Conservation (phyloP, 1,140 invertebrate species). For the Eurytemora carolleeae region DNA sequence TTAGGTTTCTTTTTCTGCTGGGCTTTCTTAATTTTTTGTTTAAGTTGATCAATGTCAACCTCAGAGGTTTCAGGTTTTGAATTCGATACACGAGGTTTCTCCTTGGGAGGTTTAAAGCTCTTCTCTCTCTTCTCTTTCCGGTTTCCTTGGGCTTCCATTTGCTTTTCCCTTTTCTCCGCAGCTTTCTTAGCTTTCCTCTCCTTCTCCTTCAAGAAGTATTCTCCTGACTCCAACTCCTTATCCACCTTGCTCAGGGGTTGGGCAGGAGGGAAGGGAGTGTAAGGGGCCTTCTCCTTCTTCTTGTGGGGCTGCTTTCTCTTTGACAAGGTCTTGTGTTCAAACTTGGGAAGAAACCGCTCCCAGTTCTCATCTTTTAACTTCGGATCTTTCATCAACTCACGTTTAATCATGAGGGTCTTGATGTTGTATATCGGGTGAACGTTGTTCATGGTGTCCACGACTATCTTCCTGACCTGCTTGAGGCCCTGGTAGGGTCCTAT, state of each 20-base stretch:
- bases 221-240: conserved; percentile 74
- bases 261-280: conserved; percentile 91
- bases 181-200: conserved; percentile 49
- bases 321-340: conserved; percentile 71
- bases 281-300: conserved; percentile 64
- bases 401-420: conserved; percentile 93
- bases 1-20: conserved; percentile 24
- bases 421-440: conserved; percentile 99
- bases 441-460: conserved; percentile 95
- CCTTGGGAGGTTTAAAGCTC: conserved; percentile 61
- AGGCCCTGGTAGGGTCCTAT: conserved; percentile 72
- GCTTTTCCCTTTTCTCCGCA: conserved; percentile 46
- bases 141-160: conserved; percentile 36
- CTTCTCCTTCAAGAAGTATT: conserved; percentile 80
- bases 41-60: conserved; percentile 43
- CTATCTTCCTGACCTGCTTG: conserved; percentile 55
- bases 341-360: conserved; percentile 91
- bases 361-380: conserved; percentile 59
- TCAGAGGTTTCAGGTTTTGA: conserved; percentile 21
- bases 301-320: conserved; percentile 68
- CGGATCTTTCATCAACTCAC: conserved; percentile 57
- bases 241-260: conserved; percentile 84
- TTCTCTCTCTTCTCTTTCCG: conserved; percentile 52
- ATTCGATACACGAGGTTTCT: conserved; percentile 26
- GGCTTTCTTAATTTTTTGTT: conserved; percentile 47